Evolutionary conservation across 2,113 vertebrate species (phyloP).

Genomic region (Chamaetylas fuelleborni): DNA sequence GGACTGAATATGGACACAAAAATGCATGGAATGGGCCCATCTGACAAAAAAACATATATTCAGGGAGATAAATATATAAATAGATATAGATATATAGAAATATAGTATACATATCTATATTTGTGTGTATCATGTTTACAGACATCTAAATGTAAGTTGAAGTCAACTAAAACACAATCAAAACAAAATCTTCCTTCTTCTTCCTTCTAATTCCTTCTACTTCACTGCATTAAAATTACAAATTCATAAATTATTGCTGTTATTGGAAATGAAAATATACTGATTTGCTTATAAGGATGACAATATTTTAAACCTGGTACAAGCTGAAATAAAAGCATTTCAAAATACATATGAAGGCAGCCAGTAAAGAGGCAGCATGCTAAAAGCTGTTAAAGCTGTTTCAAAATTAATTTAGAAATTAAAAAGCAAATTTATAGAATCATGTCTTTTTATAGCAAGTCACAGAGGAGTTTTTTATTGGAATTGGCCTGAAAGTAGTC

Average conservation of each 20-base stretch:
- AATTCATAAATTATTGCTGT: not conserved
- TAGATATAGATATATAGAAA: not conserved
- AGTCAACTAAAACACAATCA: not conserved
- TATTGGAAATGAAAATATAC: not conserved
- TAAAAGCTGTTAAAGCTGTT: not conserved
- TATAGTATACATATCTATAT: not conserved
- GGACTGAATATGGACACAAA: not conserved
- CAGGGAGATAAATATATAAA: not conserved
- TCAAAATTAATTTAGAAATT: not conserved
- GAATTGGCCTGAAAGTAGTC: slow-evolving; percentile 44
- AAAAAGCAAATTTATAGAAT: not conserved
- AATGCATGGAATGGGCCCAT: not conserved
- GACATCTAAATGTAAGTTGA: not conserved
- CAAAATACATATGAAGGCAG: not conserved
- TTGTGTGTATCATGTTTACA: not conserved
- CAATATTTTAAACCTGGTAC: not conserved
- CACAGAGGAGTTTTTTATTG: not conserved
- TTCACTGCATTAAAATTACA: not conserved
- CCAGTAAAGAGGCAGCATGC: not conserved
- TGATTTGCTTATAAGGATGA: not conserved
- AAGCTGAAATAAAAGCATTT: not conserved
- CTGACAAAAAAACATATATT: not conserved
- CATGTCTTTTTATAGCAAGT: not conserved
- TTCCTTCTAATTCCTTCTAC: not conserved
- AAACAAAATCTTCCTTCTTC: not conserved